Percentiles rank a stretch among this genome's conserved stretches.
Evolutionary conservation across 2,113 vertebrate species (phyloP).

Genomic region (Stigmatopora argus): DNA sequence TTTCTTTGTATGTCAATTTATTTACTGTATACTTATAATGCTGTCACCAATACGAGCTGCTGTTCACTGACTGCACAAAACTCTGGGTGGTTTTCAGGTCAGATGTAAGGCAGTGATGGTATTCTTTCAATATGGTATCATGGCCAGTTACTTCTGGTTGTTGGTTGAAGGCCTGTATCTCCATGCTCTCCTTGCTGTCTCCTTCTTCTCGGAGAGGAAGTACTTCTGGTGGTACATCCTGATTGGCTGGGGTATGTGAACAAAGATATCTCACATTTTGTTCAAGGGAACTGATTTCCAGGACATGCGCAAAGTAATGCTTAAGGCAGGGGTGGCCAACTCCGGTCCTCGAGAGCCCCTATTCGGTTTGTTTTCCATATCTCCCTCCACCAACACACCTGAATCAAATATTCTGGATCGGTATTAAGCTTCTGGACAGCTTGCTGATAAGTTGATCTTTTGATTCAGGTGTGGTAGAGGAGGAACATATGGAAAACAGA

Average conservation of each 20-base stretch:
- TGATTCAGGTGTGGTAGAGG: too few relatives aligned
- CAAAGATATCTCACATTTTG: neutral
- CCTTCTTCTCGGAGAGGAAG: constrained; percentile 91
- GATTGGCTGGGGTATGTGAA: constrained; percentile 84
- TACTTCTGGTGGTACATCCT: constrained; percentile 87
- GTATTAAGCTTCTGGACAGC: too few relatives aligned
- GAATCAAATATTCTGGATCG: too few relatives aligned
- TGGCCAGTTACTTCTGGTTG: constrained; percentile 94
- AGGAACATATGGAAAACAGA: too few relatives aligned
- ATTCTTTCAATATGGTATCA: constrained; percentile 92
- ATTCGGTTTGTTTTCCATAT: too few relatives aligned
- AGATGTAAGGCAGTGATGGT: constrained; percentile 86
- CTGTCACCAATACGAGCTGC: neutral
- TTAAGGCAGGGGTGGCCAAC: too few relatives aligned
- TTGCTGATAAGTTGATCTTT: too few relatives aligned
- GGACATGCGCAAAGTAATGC: too few relatives aligned
- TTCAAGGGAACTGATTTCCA: neutral
- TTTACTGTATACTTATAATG: too few relatives aligned
- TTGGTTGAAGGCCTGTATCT: constrained; percentile 94
- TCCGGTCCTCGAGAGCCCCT: too few relatives aligned
- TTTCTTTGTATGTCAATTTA: too few relatives aligned
- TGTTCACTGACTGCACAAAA: neutral
- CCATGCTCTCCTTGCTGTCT: constrained; percentile 83
- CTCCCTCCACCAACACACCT: too few relatives aligned
- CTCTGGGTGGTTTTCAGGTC: constrained; percentile 58